Base-by-base conservation (phyloP, 1,140 invertebrate species). In the Eupristina koningsbergeri region DNA sequence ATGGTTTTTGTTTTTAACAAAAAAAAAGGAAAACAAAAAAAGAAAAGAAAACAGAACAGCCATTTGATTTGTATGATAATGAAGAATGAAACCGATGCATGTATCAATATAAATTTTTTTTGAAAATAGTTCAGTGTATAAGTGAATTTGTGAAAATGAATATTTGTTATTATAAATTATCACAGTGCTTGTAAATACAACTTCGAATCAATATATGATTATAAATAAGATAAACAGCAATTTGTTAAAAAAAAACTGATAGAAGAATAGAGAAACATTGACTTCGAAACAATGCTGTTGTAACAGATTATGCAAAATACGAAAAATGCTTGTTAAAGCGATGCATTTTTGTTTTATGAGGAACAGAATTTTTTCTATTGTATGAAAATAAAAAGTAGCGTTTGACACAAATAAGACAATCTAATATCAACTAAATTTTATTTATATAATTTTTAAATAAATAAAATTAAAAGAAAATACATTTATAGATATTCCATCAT, bases 121-220 rank as follows among this genome's bases (percentile, higher is more conserved):
- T 36, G 8, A 81, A 47, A 63, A 63, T 31, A 64, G 19, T 64
- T 31, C 11, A 63, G n/a, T 58, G 41, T 34, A 47, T 6, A n/a
- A 75, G 39, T 74, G 31, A 75, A 13, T 63, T n/a, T 77, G 29
- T 41, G 50, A 77, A 50, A 11, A 73, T 69, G 15, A 71, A 76
- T 47, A 41, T 69, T 77, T 69, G 61, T 76, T 34, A 31, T 39
- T 63, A 29, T 29, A 22, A 76, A 15, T 74, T 47, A 63, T 63
- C 2, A 39, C 26, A 61, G 22, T 53, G 61, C 19, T 58, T 83
- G 73, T 83, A 83, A 53, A 77, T 83, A 82, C 34, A 76, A 19
- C 45, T 29, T 82, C 36, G 64, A 50, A 67, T 67, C 3, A 69
- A 19, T 0, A 80, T 80, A 76, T 26, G 61, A 81, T 69, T 74